phyloP scores from a whole-genome alignment of 2,797 vertebrate species.

The Oryzias sinensis region DNA sequence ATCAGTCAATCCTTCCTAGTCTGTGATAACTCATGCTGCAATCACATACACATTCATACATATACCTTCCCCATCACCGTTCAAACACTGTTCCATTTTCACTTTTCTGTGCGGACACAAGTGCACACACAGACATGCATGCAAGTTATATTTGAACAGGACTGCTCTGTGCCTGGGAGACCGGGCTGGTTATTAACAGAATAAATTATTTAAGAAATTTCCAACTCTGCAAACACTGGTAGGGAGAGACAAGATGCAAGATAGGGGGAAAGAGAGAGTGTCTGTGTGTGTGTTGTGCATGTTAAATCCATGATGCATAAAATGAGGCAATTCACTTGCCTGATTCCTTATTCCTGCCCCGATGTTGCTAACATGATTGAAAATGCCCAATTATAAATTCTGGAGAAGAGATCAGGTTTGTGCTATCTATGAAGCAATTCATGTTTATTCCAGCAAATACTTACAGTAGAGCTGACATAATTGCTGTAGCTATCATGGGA shows the following conservation, averaged over 20 bases:
- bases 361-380: slow-evolving; percentile 57
- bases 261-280: slow-evolving; percentile 11
- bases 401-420: slow-evolving; percentile 23
- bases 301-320: slow-evolving; percentile 42
- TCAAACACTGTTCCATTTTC: slow-evolving; percentile 69
- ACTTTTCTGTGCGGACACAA: slow-evolving; percentile 29
- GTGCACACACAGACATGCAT: slow-evolving; percentile 26
- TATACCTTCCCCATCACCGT: slow-evolving; percentile 65
- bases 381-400: slow-evolving; percentile 52
- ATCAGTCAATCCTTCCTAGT: slow-evolving; percentile 71
- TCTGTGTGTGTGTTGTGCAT: slow-evolving; percentile 26
- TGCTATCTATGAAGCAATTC: slow-evolving; percentile 29
- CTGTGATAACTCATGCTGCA: slow-evolving; percentile 72
- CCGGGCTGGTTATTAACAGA: slow-evolving; percentile 77
- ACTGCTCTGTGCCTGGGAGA: slow-evolving; percentile 63
- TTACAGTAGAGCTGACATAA: slow-evolving; percentile 7
- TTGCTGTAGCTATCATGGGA: slow-evolving; percentile 1
- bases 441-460: slow-evolving; percentile 17
- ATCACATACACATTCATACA: slow-evolving; percentile 70
- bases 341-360: slow-evolving; percentile 50
- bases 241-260: slow-evolving; percentile 43
- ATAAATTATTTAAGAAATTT: slow-evolving; percentile 82
- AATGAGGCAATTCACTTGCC: slow-evolving; percentile 49
- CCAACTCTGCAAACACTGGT: slow-evolving; percentile 72
- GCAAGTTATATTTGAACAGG: slow-evolving; percentile 73